phyloP scores from a whole-genome alignment of 2,797 vertebrate species.

The Intellagama lesueurii region DNA sequence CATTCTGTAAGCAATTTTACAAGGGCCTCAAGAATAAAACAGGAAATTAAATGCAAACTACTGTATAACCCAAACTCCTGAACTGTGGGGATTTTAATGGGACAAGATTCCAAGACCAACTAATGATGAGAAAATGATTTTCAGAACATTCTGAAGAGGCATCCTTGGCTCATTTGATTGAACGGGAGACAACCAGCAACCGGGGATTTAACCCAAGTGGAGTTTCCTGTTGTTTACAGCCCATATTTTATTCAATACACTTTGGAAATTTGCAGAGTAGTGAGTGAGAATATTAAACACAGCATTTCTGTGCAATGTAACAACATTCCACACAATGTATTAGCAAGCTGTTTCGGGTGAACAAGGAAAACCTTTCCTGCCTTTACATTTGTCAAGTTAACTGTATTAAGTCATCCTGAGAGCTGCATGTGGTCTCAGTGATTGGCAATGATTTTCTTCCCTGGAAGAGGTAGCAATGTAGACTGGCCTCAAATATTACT shows the following conservation, averaged over 20 bases:
- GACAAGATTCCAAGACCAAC: conserved; percentile 58
- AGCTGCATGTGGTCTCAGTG: neutral
- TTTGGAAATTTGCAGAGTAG: conserved; percentile 38
- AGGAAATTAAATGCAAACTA: conserved; percentile 46
- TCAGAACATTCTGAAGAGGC: conserved; percentile 52
- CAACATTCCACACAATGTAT: conserved; percentile 47
- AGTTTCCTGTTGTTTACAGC: conserved; percentile 32
- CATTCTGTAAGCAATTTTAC: conserved; percentile 45
- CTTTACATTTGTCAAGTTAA: conserved; percentile 39
- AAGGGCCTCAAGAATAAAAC: conserved; percentile 48
- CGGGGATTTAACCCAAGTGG: conserved; percentile 58
- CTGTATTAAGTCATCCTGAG: neutral
- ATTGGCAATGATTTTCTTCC: conserved; percentile 10
- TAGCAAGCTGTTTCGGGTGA: conserved; percentile 46
- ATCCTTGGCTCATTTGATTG: conserved; percentile 48
- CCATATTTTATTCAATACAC: conserved; percentile 49
- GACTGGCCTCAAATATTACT: neutral
- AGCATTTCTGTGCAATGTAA: conserved; percentile 36
- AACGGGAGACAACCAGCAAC: conserved; percentile 56
- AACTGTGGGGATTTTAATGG: conserved; percentile 36
- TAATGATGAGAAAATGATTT: conserved; percentile 59
- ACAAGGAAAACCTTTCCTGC: conserved; percentile 49
- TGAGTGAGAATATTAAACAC: conserved; percentile 38
- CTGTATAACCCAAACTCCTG: conserved; percentile 13
- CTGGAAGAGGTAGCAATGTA: neutral